Evolutionary conservation across 2,113 vertebrate species (phyloP).

Genomic region (Balaenoptera acutorostrata): DNA sequence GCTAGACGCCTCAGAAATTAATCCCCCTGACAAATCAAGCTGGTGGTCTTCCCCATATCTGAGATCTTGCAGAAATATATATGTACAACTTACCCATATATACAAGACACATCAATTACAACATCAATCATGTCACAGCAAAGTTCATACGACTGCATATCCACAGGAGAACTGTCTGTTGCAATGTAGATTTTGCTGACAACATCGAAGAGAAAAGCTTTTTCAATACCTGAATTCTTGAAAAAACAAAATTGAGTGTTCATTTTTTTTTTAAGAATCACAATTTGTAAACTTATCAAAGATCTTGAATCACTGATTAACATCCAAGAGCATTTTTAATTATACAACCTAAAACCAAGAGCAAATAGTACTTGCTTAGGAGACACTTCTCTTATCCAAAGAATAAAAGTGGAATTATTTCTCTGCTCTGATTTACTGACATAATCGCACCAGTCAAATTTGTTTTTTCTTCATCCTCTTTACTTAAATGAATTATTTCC

Average conservation of each 20-base stretch:
- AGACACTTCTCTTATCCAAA: neutral
- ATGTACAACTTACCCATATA: conserved; percentile 92
- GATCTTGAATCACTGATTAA: conserved; percentile 28
- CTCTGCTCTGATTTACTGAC: neutral
- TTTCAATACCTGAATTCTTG: conserved; percentile 99
- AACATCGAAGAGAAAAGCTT: conserved; percentile 98
- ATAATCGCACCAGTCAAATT: neutral
- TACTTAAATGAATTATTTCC: neutral
- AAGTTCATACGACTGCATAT: conserved; percentile 99
- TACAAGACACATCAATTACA: conserved; percentile 99
- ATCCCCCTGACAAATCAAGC: neutral
- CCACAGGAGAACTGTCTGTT: conserved; percentile 98
- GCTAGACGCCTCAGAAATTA: neutral
- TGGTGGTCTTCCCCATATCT: neutral
- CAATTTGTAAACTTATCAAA: conserved; percentile 29
- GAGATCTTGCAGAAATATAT: neutral
- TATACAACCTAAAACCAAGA: neutral
- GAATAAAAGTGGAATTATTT: conserved; percentile 19
- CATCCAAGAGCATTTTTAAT: conserved; percentile 24
- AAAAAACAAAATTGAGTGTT: conserved; percentile 68
- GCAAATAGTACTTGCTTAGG: neutral
- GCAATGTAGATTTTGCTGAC: conserved; percentile 99
- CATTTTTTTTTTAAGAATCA: conserved; percentile 50
- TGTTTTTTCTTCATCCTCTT: neutral
- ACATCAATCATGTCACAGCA: conserved; percentile 99